Evolutionary conservation across 2,888 invertebrate species (phyloP).

Genomic region (Chalcosyrphus nemorum): DNA sequence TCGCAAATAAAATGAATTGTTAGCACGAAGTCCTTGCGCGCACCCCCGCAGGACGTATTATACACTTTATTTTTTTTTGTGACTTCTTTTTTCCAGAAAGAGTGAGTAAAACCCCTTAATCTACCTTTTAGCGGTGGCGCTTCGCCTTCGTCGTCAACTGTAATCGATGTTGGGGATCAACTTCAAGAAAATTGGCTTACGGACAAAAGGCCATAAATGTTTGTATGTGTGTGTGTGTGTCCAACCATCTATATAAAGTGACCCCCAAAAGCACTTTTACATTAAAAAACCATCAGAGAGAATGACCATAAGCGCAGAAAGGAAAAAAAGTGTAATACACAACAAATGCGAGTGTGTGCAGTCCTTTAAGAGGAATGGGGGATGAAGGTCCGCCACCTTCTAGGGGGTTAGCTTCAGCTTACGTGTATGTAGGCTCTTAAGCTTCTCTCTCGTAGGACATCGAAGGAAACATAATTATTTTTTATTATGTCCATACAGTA

Average conservation of each 20-base stretch:
- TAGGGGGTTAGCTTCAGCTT: neutral
- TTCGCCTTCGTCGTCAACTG: neutral
- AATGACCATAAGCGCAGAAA: conserved; percentile 12
- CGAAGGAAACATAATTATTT: conserved; percentile 55
- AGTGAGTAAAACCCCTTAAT: conserved; percentile 17
- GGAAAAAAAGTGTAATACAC: neutral
- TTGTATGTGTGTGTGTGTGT: no score
- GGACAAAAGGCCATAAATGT: conserved; percentile 48
- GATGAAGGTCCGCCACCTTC: no score
- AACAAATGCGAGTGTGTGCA: neutral
- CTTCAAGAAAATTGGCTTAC: conserved; percentile 42
- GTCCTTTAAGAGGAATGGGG: no score
- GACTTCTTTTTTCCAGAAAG: conserved; percentile 1
- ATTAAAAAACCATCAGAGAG: conserved; percentile 53
- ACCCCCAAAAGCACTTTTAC: conserved; percentile 53
- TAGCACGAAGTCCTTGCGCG: conserved; percentile 38
- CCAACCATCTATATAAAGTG: conserved; percentile 21
- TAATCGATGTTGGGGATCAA: conserved; percentile 59
- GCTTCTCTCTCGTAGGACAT: neutral
- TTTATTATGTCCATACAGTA: conserved; percentile 64
- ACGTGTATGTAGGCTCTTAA: conserved; percentile 6
- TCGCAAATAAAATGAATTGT: conserved; percentile 61
- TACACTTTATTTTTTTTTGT: neutral
- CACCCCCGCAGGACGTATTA: neutral
- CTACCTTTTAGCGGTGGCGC: conserved; percentile 1